Percentiles rank a stretch among this genome's conserved stretches.
These are phyloP conservation scores for Falco punctatus DNA, from an alignment of 2,113 vertebrate genomes.

Conservation along the genomic window DNA sequence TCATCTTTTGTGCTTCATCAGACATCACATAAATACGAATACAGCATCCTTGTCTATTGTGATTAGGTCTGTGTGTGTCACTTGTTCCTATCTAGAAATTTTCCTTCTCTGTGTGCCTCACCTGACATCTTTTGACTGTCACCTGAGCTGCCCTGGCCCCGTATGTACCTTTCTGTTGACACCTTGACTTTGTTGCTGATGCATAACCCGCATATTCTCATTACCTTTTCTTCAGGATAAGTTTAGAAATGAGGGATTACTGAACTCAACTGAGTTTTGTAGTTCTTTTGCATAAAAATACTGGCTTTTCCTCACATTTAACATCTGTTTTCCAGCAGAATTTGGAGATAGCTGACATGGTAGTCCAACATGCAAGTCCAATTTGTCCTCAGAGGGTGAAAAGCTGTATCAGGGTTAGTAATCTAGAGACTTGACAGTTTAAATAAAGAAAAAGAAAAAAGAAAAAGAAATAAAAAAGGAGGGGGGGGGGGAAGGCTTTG, in stretches of 20 bases:
- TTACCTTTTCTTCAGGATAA: background rate
- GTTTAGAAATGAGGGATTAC: background rate
- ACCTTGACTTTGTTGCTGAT: background rate
- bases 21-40: background rate
- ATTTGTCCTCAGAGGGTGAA: background rate
- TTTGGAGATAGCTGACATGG: background rate
- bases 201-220: background rate
- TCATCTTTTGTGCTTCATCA: background rate
- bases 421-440: background rate
- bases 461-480: background rate
- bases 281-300: background rate
- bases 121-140: background rate
- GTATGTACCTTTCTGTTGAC: background rate
- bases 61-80: background rate
- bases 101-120: background rate
- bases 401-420: background rate
- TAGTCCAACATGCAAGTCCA: background rate
- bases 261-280: background rate
- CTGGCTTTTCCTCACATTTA: background rate
- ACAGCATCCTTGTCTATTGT: background rate
- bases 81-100: background rate
- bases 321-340: background rate
- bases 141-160: background rate
- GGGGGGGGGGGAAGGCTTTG: background rate
- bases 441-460: background rate